Conservation (phyloP, 2,797 vertebrate genomes). For the Peromyscus aztecus region DNA sequence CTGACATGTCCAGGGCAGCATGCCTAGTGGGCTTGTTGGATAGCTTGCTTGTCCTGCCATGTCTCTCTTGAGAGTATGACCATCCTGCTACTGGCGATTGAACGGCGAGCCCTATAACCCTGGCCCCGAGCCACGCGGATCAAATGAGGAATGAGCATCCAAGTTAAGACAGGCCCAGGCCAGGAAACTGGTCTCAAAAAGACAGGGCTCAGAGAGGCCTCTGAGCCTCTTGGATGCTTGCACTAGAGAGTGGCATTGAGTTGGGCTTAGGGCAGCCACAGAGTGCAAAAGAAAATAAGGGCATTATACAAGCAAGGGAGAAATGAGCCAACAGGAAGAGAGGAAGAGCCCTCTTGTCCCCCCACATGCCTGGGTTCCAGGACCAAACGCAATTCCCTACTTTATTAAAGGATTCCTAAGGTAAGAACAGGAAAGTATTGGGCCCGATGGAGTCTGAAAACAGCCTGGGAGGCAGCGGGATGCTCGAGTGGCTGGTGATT, state of each 20-base stretch:
- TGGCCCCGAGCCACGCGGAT: neutral
- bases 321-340: neutral
- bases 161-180: neutral
- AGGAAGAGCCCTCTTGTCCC: neutral
- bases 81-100: neutral
- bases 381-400: neutral
- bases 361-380: neutral
- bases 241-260: neutral
- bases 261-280: neutral
- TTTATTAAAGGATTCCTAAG: slow-evolving; percentile 8
- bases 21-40: neutral
- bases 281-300: slow-evolving; percentile 17
- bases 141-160: neutral
- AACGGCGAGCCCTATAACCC: neutral
- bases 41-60: neutral
- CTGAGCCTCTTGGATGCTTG: neutral
- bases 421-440: neutral
- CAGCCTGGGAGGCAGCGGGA: neutral
- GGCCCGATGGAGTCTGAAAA: neutral
- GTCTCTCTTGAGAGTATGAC: neutral
- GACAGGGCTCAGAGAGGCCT: accelerated
- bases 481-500: neutral
- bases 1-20: neutral
- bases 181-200: neutral
- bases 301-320: neutral